Evolutionary conservation across 35 echinoderm and acorn worm genomes (phyloP), one percentile per base, ranked within the genome.

Genomic region (Holothuria glaberrima): DNA sequence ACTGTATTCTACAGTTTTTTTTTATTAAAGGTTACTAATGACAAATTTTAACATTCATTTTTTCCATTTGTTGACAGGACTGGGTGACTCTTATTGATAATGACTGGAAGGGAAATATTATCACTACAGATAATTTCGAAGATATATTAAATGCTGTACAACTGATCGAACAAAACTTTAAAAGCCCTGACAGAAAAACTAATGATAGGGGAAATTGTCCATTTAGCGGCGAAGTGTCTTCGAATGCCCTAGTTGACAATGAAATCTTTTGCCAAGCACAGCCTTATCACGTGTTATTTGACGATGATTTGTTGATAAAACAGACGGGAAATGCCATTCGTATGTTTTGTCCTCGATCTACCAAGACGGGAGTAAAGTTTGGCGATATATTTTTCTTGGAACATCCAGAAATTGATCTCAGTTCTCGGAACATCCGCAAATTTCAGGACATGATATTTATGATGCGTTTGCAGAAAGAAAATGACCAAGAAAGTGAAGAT

Each of bases 221-320:
- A 21, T 52, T 78, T 27, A 48, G 50, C 19, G 12, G 38, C 74
- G 20, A 48, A 35, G 10, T 35, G 9, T 78, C 74, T 5, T 41
- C 25, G 0, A 30, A 30, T 9, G 27, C n/a, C 21, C 24, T 20
- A 14, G 30, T 84, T 18, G 95, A 94, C 41, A 61, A 59, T 13
- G 52, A 46, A 1, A 97, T 92, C 27, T 90, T 97, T 60, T 91
- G 89, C 30, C 71, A 91, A 34, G 67, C 66, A 1, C 93, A 94
- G 58, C 95, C 95, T 5, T 97, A 94, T 68, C 95, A 97, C 89
- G 38, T 97, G n/a, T 58, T 97, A 13, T 97, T 94, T 50, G 90
- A 97, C 80, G 58, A 86, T 50, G 73, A 90, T 41, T 52, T 97
- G 21, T 56, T 60, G 21, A 90, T 97, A 6, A 63, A 35, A 34